Conservation (phyloP, 2,888 invertebrate species). For the Dendrolimus pini region DNA sequence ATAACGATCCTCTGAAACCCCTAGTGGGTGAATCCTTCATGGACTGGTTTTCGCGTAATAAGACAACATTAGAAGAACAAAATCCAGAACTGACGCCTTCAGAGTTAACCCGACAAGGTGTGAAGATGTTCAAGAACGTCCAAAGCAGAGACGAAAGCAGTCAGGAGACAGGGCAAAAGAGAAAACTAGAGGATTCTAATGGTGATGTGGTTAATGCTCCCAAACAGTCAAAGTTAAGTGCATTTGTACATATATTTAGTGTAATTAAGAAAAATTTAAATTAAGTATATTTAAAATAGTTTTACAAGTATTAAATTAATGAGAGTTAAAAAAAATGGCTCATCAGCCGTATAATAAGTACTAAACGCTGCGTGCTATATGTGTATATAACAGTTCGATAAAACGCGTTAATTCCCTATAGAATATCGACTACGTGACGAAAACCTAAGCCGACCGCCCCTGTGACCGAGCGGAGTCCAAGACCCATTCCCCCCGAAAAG, state of each 20-base stretch:
- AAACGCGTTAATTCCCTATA: too few relatives aligned
- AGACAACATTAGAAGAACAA: constrained; percentile 69
- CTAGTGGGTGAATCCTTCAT: constrained; percentile 71
- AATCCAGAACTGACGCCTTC: constrained; percentile 69
- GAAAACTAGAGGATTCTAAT: constrained; percentile 49
- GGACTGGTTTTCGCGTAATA: constrained; percentile 78
- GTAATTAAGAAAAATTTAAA: not conserved
- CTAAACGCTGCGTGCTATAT: too few relatives aligned
- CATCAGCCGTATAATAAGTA: too few relatives aligned
- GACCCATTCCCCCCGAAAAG: too few relatives aligned
- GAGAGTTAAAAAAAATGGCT: too few relatives aligned
- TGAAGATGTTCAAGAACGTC: constrained; percentile 65
- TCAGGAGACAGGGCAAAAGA: constrained; percentile 39
- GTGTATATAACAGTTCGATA: too few relatives aligned
- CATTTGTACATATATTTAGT: constrained; percentile 32
- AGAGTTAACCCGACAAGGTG: constrained; percentile 75
- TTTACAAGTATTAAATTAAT: too few relatives aligned
- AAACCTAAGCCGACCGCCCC: too few relatives aligned
- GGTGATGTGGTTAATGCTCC: constrained; percentile 34
- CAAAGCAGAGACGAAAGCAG: constrained; percentile 28
- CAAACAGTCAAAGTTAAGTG: constrained; percentile 68
- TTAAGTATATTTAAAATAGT: not conserved
- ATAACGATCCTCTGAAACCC: constrained; percentile 46
- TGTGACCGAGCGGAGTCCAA: too few relatives aligned
- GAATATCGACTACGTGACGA: too few relatives aligned